Evolutionary conservation across 2,113 vertebrate species (phyloP), one percentile per base, ranked within the genome.

Genomic region (Protobothrops flavoviridis): DNA sequence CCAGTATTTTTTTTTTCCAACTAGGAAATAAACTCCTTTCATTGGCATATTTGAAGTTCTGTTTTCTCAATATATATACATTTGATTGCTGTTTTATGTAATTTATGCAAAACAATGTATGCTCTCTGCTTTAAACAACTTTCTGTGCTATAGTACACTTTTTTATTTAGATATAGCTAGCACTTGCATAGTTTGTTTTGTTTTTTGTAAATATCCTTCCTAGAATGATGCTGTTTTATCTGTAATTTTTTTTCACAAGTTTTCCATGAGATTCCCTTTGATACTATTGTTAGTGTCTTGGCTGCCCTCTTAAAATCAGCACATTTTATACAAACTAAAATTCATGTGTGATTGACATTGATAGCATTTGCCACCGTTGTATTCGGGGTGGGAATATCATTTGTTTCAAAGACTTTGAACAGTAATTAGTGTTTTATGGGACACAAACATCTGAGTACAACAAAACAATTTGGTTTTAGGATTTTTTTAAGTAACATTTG

Each of bases 351-450:
- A 43, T 81, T 81, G 74, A 81, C 33, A 81, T 21, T 43, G 74
- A 81, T 81, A 81, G 74, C 74, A 81, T 81, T 33, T 50, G 43
- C 24, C 48, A 48, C 24, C 43, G 0, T 50, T 13, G 9, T 33
- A 15, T 50, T 74, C 57, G 69, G 88, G n/a, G 94, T 95, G 94
- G 95, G 88, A 39, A 33, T 88, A 88, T 52, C 29, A 55, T 87
- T 29, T 87, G 45, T 50, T 87, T 11, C 85, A 87, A 87, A 50
- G 45, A 50, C 50, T 87, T 48, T 87, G 85, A 50, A 50, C 17
- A 87, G 23, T 87, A 87, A 26, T 87, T 50, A 87, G 24, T 50
- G 10, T 29, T 87, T 87, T 23, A 87, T 6, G 11, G 45, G 85
- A 86, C 21, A 86, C 43, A 48, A 43, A 24, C 8, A 85, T 48